A percentile compares a stretch with the other conserved stretches of the same genome.
Conservation (phyloP, 2,113 vertebrate genomes). For the Desmodus rotundus region DNA sequence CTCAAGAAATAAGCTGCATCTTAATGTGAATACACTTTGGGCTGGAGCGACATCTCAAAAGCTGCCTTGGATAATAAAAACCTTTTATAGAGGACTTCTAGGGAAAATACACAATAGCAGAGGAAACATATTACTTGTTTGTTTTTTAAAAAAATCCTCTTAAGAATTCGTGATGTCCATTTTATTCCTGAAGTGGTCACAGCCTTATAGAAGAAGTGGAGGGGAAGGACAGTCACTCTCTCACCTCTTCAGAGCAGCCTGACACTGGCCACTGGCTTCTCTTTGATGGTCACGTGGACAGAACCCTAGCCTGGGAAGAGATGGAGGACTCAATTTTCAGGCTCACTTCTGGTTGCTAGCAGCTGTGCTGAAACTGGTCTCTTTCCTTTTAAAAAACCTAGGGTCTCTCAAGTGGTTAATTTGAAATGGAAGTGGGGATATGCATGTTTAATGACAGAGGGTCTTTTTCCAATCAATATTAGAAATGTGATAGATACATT, state of each 20-base stretch:
- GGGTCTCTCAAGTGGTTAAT: neutral
- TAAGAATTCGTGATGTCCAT: slow-evolving; percentile 48
- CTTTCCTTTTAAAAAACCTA: neutral
- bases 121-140: slow-evolving; percentile 38
- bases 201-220: slow-evolving; percentile 30
- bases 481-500: neutral
- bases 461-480: neutral
- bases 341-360: neutral
- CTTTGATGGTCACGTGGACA: neutral
- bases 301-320: neutral
- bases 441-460: neutral
- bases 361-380: neutral
- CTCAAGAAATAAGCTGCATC: slow-evolving; percentile 34
- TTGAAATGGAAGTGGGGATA: neutral
- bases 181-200: slow-evolving; percentile 44
- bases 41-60: slow-evolving; percentile 34
- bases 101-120: slow-evolving; percentile 18
- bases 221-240: neutral
- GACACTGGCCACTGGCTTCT: neutral
- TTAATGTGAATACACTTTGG: slow-evolving; percentile 55
- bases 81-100: slow-evolving; percentile 46
- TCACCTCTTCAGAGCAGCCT: neutral
- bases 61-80: slow-evolving; percentile 30
- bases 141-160: slow-evolving; percentile 40
- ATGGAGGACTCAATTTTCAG: neutral